These are phyloP conservation scores for Cinclus mexicanus DNA, from an alignment of 2,113 vertebrate species.

Conservation along the genomic window DNA sequence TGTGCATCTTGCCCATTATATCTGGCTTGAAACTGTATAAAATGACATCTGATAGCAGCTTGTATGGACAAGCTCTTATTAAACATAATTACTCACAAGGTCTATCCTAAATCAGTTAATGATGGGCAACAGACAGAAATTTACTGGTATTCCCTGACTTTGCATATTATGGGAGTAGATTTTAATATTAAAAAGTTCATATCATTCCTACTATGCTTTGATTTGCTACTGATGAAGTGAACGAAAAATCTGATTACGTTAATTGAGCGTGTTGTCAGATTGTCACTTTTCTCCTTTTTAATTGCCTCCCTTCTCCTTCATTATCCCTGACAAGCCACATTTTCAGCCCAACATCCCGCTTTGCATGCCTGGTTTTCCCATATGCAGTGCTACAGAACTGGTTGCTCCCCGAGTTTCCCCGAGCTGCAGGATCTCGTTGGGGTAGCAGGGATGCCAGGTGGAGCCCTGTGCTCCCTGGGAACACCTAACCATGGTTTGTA, in stretches of 20 bases:
- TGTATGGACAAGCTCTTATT: slow-evolving; percentile 35
- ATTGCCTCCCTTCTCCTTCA: background rate
- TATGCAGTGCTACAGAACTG: background rate
- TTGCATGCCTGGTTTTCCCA: background rate
- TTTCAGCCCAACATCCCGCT: background rate
- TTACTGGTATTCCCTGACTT: slow-evolving; percentile 14
- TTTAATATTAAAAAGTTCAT: slow-evolving; percentile 54
- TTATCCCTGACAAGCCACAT: background rate
- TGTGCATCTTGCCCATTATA: slow-evolving; percentile 22
- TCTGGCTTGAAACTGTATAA: slow-evolving; percentile 25
- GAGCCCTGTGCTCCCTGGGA: background rate
- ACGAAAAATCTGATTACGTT: slow-evolving; percentile 17
- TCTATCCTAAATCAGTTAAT: slow-evolving; percentile 58
- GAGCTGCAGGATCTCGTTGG: background rate
- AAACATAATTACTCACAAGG: slow-evolving; percentile 2
- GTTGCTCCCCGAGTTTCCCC: background rate
- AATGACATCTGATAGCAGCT: slow-evolving; percentile 52
- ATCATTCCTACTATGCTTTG: background rate
- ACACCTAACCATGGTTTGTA: accelerated
- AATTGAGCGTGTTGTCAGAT: slow-evolving; percentile 53
- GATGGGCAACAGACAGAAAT: slow-evolving; percentile 31
- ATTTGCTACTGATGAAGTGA: background rate
- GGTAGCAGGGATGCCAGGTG: background rate
- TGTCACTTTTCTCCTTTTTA: slow-evolving; percentile 42
- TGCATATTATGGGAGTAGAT: slow-evolving; percentile 15